Conservation (phyloP, 1,140 invertebrate genomes). For the Panagrolaimus sp. region DNA sequence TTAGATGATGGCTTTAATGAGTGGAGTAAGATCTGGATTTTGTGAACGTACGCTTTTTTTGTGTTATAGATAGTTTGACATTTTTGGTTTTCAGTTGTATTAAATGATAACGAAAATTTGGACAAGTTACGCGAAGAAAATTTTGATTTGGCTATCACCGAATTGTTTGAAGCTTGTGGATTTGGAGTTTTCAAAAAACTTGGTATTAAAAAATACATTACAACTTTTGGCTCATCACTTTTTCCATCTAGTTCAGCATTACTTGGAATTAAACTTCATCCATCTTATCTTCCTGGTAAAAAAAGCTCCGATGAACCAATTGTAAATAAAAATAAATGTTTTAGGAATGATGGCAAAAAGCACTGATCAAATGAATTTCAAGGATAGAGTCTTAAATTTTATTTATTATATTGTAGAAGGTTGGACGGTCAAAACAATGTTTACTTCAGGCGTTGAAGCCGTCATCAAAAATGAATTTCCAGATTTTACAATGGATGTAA, state of each 20-base stretch:
- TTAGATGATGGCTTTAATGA: not conserved
- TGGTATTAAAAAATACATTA: conserved; percentile 25
- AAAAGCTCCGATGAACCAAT: no score
- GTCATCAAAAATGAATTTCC: not conserved
- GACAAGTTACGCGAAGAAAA: conserved; percentile 27
- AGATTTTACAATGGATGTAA: conserved; percentile 10
- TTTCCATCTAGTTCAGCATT: not conserved
- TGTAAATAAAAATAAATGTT: no score
- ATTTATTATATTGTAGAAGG: not conserved
- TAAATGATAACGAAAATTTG: conserved; percentile 10
- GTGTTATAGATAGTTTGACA: not conserved
- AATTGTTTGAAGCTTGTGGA: conserved; percentile 36
- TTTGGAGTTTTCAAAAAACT: conserved; percentile 15
- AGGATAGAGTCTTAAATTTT: not conserved
- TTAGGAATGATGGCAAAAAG: not conserved
- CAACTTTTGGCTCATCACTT: not conserved
- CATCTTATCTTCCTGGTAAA: conserved; percentile 16
- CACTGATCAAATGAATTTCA: not conserved
- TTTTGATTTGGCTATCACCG: conserved; percentile 33
- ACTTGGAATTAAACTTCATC: conserved; percentile 1
- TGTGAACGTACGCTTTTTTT: not conserved
- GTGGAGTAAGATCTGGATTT: not conserved
- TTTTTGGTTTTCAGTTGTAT: not conserved
- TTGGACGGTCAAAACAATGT: not conserved
- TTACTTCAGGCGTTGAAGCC: conserved; percentile 2